Evolutionary conservation across 1,140 invertebrate species (phyloP).

Genomic region (Solenopsis invicta): DNA sequence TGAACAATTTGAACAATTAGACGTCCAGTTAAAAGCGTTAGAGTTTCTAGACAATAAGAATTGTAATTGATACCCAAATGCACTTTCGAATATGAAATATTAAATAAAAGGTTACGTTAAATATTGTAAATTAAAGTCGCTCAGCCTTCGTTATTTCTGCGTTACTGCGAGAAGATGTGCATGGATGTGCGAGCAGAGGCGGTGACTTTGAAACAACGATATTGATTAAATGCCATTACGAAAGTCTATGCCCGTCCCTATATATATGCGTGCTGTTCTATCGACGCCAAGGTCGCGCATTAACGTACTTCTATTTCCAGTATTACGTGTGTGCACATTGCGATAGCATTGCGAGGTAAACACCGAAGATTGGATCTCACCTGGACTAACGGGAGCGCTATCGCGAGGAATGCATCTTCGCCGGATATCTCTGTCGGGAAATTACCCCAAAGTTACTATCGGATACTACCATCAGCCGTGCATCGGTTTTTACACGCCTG

Average conservation of each 20-base stretch:
- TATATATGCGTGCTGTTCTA: background rate
- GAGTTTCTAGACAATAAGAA: background rate
- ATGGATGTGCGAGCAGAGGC: background rate
- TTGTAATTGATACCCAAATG: background rate
- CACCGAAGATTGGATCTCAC: slow-evolving; percentile 18
- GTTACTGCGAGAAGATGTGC: background rate
- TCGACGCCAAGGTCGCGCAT: slow-evolving; percentile 31
- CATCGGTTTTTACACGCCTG: background rate
- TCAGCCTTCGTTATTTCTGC: background rate
- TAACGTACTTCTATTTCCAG: slow-evolving; percentile 24
- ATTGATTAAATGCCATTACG: slow-evolving; percentile 69
- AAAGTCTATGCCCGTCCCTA: slow-evolving; percentile 56
- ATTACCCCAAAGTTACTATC: background rate
- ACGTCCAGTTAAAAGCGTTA: background rate
- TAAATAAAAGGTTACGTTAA: background rate
- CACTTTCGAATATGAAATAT: background rate
- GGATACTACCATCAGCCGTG: slow-evolving; percentile 48
- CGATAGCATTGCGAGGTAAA: background rate
- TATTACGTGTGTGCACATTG: background rate
- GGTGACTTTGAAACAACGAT: slow-evolving; percentile 71
- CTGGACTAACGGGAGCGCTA: background rate
- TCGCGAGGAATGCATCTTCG: slow-evolving; percentile 12
- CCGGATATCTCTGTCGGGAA: slow-evolving; percentile 18
- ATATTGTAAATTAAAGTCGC: background rate
- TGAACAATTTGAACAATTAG: background rate